Evolutionary conservation across 2,888 invertebrate species (phyloP).

Genomic region (Griposia aprilina): DNA sequence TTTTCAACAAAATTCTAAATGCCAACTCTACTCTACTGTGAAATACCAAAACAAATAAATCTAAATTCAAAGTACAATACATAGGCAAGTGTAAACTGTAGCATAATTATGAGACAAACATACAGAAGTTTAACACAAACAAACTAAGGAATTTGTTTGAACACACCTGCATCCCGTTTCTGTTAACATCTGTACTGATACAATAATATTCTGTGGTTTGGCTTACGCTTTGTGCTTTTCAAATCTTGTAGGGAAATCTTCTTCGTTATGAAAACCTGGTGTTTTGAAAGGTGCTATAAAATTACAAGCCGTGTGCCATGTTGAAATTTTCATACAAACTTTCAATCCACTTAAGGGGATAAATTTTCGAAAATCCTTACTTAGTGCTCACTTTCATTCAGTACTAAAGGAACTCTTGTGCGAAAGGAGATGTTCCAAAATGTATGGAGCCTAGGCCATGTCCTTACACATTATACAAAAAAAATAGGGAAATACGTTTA

Average conservation of each 20-base stretch:
- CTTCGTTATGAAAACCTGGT: too few relatives aligned
- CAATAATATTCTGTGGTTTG: constrained; percentile 1
- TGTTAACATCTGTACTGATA: constrained; percentile 25
- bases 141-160: constrained; percentile 47
- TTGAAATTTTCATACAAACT: too few relatives aligned
- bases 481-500: too few relatives aligned
- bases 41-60: constrained; percentile 39
- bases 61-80: constrained; percentile 2
- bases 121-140: constrained; percentile 47
- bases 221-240: background rate
- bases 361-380: too few relatives aligned
- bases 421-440: too few relatives aligned
- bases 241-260: background rate
- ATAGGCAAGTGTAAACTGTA: constrained; percentile 23
- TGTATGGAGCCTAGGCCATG: too few relatives aligned
- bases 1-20: constrained; percentile 13
- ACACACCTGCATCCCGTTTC: constrained; percentile 59
- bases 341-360: too few relatives aligned
- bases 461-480: too few relatives aligned
- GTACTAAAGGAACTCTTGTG: too few relatives aligned
- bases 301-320: too few relatives aligned
- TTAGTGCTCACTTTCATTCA: too few relatives aligned
- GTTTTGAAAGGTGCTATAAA: too few relatives aligned
- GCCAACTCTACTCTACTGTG: background rate
- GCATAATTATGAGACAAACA: constrained; percentile 58